Evolutionary conservation across 1,140 invertebrate species (phyloP).

Genomic region (Episyrphus balteatus): DNA sequence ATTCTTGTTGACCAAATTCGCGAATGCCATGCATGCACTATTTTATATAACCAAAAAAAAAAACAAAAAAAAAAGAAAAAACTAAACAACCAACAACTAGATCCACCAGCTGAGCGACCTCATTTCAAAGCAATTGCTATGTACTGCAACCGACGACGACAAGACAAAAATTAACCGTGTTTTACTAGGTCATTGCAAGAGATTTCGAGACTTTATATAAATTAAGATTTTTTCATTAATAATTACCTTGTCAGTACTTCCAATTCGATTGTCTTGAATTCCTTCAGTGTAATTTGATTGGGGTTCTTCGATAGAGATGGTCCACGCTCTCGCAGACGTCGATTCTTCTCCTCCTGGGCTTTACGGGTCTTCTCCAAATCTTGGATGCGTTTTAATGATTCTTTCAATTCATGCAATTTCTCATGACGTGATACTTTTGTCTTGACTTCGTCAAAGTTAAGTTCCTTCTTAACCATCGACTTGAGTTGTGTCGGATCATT

Average conservation of each 20-base stretch:
- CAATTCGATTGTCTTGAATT: conserved; percentile 59
- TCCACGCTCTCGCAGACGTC: conserved; percentile 31
- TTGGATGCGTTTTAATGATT: conserved; percentile 46
- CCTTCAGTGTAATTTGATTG: conserved; percentile 42
- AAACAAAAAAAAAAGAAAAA: not conserved
- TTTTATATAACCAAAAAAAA: not conserved
- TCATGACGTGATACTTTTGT: conserved; percentile 50
- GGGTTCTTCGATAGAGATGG: conserved; percentile 36
- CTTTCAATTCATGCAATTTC: conserved; percentile 53
- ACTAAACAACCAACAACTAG: not conserved
- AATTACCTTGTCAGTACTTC: conserved; percentile 57
- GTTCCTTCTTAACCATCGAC: conserved; percentile 39
- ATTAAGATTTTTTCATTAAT: not conserved
- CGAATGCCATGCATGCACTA: too few relatives aligned
- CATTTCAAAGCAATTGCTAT: not conserved
- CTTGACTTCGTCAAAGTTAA: conserved; percentile 55
- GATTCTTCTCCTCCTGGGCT: conserved; percentile 29
- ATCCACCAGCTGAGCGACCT: not conserved
- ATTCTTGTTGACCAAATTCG: too few relatives aligned
- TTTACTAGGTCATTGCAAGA: conserved; percentile 29
- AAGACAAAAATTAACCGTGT: too few relatives aligned
- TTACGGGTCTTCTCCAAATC: conserved; percentile 32
- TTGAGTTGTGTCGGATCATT: conserved; percentile 22
- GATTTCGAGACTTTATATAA: conserved; percentile 10
- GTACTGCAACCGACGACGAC: too few relatives aligned